Percentiles rank a stretch among this genome's conserved stretches.
Conservation (phyloP, 2,113 vertebrate genomes). For the Oreochromis tanganicae region DNA sequence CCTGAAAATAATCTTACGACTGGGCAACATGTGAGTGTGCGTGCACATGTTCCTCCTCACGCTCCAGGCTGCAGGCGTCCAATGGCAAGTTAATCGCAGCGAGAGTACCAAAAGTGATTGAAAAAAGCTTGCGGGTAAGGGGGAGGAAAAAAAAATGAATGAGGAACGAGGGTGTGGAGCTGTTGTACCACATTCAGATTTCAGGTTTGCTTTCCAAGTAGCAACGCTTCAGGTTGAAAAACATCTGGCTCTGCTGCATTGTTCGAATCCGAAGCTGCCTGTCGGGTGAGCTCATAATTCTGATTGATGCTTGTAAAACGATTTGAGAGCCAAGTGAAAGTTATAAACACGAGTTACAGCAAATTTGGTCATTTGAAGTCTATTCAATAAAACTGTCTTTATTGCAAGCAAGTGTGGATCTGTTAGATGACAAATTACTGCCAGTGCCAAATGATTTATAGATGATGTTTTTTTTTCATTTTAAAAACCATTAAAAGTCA, state of each 20-base stretch:
- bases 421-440: background rate
- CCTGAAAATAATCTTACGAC: background rate
- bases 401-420: background rate
- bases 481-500: background rate
- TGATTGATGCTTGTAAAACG: background rate
- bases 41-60: background rate
- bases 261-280: background rate
- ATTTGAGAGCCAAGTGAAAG: background rate
- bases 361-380: background rate
- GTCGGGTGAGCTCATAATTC: fast-evolving
- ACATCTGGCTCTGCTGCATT: background rate
- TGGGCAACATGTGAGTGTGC: background rate
- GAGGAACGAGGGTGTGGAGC: background rate
- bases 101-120: background rate
- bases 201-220: background rate
- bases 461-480: fast-evolving
- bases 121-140: background rate
- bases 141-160: background rate
- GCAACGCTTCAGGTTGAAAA: background rate
- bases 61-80: background rate
- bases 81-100: background rate
- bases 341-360: background rate
- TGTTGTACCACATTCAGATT: background rate
- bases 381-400: background rate
- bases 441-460: background rate